Base-by-base conservation (phyloP, 2,888 invertebrate genomes). In the Brachylomia viminalis region DNA sequence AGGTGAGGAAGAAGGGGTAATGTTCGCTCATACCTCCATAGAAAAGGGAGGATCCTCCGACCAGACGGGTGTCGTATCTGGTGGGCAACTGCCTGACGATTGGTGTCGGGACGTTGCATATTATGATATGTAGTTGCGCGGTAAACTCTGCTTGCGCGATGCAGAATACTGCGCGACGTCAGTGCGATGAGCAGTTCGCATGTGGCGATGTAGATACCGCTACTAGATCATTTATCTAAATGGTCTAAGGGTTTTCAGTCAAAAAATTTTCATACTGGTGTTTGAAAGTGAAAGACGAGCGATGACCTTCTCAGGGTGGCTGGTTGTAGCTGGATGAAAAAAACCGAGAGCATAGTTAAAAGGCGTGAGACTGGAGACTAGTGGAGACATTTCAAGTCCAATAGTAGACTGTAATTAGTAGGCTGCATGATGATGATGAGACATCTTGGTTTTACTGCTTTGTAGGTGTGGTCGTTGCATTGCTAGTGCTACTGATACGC, bases 361-460 rank as follows among this genome's bases (percentile, higher is more conserved):
- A 7, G n/a, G 17, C 17, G 10, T 10, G n/a, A n/a, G 62, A 62
- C 20, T 11, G 6, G 20, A 33, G 11, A 30, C 2, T 3, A 62
- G 11, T 20, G 6, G 20, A 59, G 20, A 30, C 2, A 7, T 33
- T 30, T 59, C n/a, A 20, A 33, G 23, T 33, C 1, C 13, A 61
- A 61, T 11, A n/a, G n/a, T 64, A n/a, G n/a, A 42, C n/a, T n/a
- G 64, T 23, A 61, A 61, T 61, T 61, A 61, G 33, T 33, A 23
- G 13, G 23, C 33, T 33, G n/a, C n/a, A n/a, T n/a, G 13, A 33
- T 61, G 20, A 42, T 20, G 11, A 20, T 64, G 11, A 27, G 64
- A 6, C 42, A 42, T 64, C 6, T 20, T 42, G 3, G 42, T 61
- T 61, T 23, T 23, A 27, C 17, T 58, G 17, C 5, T 30, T 59